phyloP scores from a whole-genome alignment of 2,888 invertebrate genomes.

The Plebejus melissa region DNA sequence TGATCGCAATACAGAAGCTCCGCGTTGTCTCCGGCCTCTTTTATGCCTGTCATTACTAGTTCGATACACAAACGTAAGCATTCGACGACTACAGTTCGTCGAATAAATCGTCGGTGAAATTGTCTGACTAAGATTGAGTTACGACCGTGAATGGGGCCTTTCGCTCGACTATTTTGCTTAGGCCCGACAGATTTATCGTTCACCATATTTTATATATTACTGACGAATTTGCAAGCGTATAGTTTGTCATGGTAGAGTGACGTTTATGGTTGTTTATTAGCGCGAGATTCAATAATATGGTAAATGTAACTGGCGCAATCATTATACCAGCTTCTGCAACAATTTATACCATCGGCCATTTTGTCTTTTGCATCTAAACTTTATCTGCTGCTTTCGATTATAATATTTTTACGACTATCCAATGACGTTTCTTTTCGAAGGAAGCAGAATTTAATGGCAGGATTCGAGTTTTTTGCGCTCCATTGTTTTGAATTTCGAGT shows the following conservation, averaged over 20 bases:
- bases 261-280: background rate
- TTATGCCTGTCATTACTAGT: slow-evolving; percentile 72
- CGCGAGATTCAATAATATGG: background rate
- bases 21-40: slow-evolving; percentile 61
- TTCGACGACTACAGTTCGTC: slow-evolving; percentile 74
- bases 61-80: slow-evolving; percentile 70
- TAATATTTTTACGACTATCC: background rate
- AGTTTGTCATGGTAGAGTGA: slow-evolving; percentile 18
- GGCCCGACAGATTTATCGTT: slow-evolving; percentile 59
- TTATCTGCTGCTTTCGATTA: background rate
- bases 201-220: slow-evolving; percentile 28
- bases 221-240: slow-evolving; percentile 23
- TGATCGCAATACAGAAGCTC: slow-evolving; percentile 67
- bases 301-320: background rate
- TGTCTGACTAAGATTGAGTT: slow-evolving; percentile 66
- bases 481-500: no score
- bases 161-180: slow-evolving; percentile 55
- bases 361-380: background rate
- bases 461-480: no score
- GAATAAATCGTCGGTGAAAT: slow-evolving; percentile 73
- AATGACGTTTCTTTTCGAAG: no score
- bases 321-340: no score
- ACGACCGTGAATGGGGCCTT: slow-evolving; percentile 62
- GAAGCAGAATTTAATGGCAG: no score
- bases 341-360: no score